Percentiles rank a stretch among this genome's conserved stretches.
Evolutionary conservation across 2,888 invertebrate genomes (phyloP).

Genomic region (Acrocyrtus sp.): DNA sequence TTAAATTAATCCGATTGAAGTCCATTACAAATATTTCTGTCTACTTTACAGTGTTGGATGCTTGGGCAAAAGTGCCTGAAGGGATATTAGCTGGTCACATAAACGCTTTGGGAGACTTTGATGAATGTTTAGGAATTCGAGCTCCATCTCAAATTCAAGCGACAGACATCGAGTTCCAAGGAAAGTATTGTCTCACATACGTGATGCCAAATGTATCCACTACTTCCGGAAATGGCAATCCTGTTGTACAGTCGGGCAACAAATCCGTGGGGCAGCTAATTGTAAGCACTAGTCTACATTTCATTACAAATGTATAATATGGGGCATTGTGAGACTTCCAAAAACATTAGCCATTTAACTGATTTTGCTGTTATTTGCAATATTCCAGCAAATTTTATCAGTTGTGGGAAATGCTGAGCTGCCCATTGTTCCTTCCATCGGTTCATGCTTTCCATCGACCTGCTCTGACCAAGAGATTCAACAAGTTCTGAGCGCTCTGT

Average conservation of each 20-base stretch:
- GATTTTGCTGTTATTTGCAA: neutral
- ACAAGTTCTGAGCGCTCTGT: conserved; percentile 18
- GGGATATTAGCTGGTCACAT: conserved; percentile 59
- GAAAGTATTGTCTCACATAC: conserved; percentile 40
- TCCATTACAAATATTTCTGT: neutral
- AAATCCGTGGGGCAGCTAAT: conserved; percentile 18
- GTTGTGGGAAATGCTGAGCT: conserved; percentile 26
- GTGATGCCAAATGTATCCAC: conserved; percentile 18
- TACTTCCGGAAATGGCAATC: neutral
- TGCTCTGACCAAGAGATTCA: conserved; percentile 51
- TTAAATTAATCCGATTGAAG: neutral
- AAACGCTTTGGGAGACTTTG: conserved; percentile 57
- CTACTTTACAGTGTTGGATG: conserved; percentile 53
- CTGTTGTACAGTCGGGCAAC: neutral
- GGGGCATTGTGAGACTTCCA: conserved; percentile 28
- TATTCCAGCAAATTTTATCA: conserved; percentile 15
- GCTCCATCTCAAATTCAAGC: neutral
- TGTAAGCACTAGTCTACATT: conserved; percentile 12
- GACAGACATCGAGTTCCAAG: conserved; percentile 17
- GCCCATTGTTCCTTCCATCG: conserved; percentile 31
- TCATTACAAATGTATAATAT: too few species aligned
- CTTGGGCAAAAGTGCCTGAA: conserved; percentile 60
- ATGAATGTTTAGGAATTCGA: conserved; percentile 56
- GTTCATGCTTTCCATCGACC: conserved; percentile 53
- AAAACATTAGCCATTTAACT: neutral